Percentiles rank a stretch among this genome's conserved stretches.
Conservation (phyloP, 1,140 invertebrate genomes). For the Habropoda laboriosa region DNA sequence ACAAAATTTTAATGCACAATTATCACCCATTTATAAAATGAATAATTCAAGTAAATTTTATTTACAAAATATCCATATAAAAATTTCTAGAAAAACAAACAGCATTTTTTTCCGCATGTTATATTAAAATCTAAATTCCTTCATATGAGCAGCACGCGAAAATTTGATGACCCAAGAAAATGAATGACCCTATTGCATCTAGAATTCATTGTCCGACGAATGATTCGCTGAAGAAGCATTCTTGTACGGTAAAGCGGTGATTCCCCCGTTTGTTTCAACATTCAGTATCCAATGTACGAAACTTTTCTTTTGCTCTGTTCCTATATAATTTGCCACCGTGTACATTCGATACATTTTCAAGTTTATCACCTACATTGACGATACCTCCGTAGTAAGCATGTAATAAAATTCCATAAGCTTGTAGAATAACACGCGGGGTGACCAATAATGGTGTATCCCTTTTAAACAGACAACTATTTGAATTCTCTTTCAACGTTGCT, state of each 20-base stretch:
- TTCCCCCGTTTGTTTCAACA: neutral
- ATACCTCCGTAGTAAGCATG: too few species aligned
- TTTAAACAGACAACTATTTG: conserved; percentile 5
- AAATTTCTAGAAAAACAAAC: too few species aligned
- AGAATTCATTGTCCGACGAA: conserved; percentile 29
- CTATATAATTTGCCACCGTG: too few species aligned
- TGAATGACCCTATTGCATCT: conserved; percentile 16
- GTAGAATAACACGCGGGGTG: neutral
- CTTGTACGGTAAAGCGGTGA: neutral
- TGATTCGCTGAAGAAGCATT: conserved; percentile 52
- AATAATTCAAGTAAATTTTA: too few species aligned
- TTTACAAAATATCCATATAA: too few species aligned
- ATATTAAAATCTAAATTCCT: neutral
- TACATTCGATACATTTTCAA: neutral
- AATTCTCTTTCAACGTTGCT: neutral
- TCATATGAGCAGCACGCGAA: neutral
- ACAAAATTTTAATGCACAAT: too few species aligned
- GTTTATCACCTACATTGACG: neutral
- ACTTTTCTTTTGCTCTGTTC: neutral
- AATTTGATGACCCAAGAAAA: conserved; percentile 12
- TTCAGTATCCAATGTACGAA: neutral
- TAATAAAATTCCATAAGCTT: neutral
- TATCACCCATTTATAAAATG: too few species aligned
- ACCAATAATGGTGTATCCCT: neutral
- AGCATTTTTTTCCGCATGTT: too few species aligned